These are phyloP conservation scores for Apteryx mantelli DNA, from an alignment of 2,113 vertebrate species.

Conservation along the genomic window DNA sequence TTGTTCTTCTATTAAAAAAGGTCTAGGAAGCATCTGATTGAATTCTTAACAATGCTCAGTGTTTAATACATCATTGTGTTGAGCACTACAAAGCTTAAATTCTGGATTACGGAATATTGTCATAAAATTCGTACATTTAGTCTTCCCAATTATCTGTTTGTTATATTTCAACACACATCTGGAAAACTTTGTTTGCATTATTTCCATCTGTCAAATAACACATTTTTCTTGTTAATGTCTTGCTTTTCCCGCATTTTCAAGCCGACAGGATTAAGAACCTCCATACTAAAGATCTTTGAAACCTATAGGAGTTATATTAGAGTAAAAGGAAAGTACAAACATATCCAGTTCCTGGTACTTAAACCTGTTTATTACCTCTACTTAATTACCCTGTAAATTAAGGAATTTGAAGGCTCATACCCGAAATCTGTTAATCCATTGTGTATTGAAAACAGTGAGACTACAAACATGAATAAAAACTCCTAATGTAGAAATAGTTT, in stretches of 20 bases:
- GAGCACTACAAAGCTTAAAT: neutral
- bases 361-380: neutral
- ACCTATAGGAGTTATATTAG: neutral
- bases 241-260: neutral
- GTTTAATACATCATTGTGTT: neutral
- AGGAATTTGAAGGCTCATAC: neutral
- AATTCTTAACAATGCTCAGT: neutral
- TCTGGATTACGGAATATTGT: neutral
- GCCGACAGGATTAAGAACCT: neutral
- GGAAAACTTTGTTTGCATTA: neutral
- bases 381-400: neutral
- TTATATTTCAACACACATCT: neutral
- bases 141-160: neutral
- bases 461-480: neutral
- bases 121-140: neutral
- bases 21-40: neutral
- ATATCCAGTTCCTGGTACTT: neutral
- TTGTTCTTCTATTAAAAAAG: neutral
- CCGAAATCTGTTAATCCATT: neutral
- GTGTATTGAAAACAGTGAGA: neutral
- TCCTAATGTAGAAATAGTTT: neutral
- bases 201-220: neutral
- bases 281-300: neutral
- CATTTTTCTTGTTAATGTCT: neutral
- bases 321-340: neutral